These are phyloP conservation scores for Heloderma charlesbogerti DNA, from an alignment of 2,113 vertebrate species.

Conservation along the genomic window DNA sequence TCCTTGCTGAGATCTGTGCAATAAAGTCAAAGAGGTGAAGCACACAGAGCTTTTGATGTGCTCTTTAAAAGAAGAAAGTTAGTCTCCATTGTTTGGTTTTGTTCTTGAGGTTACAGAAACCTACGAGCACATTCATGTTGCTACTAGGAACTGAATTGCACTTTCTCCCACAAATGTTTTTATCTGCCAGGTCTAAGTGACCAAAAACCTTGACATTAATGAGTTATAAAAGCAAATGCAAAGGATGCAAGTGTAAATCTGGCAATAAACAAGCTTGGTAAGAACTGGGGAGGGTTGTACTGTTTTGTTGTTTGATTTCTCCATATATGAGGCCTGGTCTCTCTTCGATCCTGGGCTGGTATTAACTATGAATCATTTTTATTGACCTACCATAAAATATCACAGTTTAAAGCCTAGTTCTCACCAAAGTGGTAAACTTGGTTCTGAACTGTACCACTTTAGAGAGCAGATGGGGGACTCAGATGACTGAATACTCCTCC, in stretches of 20 bases:
- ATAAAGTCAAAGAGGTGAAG: constrained; percentile 6
- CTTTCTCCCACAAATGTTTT: constrained; percentile 18
- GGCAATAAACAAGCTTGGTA: constrained; percentile 49
- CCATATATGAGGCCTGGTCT: constrained; percentile 52
- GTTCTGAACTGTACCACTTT: too few species aligned
- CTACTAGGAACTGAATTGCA: not conserved
- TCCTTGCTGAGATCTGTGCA: not conserved
- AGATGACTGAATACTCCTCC: not conserved
- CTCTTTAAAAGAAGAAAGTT: constrained; percentile 19
- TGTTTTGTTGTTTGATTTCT: not conserved
- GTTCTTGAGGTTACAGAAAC: constrained; percentile 2
- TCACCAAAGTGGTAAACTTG: not conserved
- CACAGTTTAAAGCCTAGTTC: constrained; percentile 49
- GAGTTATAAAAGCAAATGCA: constrained; percentile 48
- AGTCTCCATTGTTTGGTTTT: constrained; percentile 20
- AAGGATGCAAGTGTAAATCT: constrained; percentile 54
- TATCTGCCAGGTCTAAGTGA: not conserved
- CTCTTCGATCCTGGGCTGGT: constrained; percentile 55
- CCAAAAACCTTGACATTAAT: constrained; percentile 51
- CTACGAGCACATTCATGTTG: not conserved
- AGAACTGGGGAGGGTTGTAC: not conserved
- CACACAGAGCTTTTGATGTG: not conserved
- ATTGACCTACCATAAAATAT: constrained; percentile 76
- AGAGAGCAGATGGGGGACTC: not conserved
- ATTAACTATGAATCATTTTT: constrained; percentile 75